phyloP scores from a whole-genome alignment of 2,113 vertebrate genomes.

The Xiphophorus couchianus region DNA sequence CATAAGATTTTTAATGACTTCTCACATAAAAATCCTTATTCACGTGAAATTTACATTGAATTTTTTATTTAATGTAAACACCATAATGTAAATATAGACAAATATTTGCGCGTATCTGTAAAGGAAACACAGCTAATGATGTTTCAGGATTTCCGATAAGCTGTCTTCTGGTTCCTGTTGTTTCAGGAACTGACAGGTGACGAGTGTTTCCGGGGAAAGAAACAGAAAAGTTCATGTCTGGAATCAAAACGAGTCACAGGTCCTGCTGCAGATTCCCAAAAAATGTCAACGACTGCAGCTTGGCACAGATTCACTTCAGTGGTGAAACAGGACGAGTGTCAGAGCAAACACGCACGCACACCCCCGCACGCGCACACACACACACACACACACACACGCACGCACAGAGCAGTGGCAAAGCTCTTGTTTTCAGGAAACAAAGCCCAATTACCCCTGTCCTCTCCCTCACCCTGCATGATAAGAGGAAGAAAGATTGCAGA shows the following conservation, averaged over 20 bases:
- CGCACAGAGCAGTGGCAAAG: conserved; percentile 1
- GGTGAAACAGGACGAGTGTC: not conserved
- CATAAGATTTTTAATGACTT: no score
- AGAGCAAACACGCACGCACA: not conserved
- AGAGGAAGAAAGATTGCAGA: conserved; percentile 27
- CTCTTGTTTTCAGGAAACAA: conserved; percentile 62
- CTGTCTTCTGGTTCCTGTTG: not conserved
- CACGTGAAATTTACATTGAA: no score
- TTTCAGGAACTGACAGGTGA: conserved; percentile 5
- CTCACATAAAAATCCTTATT: no score
- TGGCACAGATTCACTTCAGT: conserved; percentile 9
- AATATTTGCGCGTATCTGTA: no score
- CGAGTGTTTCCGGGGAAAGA: not conserved
- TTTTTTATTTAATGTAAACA: no score
- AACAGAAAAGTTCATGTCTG: not conserved
- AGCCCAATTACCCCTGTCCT: conserved; percentile 46
- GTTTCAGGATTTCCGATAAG: not conserved
- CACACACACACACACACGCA: not conserved
- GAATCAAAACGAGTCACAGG: conserved; percentile 38
- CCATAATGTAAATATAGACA: no score
- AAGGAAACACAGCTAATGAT: not conserved
- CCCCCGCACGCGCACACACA: not conserved
- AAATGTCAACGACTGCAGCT: conserved; percentile 20
- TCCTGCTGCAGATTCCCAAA: not conserved
- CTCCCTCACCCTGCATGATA: conserved; percentile 34